Evolutionary conservation across 2,113 vertebrate genomes (phyloP), one percentile per base, ranked within the genome.

Genomic region (Harpagus bidentatus): DNA sequence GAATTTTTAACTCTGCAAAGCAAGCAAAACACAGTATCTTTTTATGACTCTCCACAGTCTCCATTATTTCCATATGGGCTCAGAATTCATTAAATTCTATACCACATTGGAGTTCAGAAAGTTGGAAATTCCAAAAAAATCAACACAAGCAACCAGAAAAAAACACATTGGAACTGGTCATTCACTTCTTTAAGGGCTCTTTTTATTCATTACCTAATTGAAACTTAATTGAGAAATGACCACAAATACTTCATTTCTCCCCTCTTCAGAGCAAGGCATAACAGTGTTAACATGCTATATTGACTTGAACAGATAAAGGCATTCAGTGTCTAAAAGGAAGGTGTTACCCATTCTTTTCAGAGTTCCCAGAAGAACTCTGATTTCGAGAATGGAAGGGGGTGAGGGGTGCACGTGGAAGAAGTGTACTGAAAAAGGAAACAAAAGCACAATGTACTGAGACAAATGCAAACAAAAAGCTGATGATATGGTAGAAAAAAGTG

Each of bases 1-100:
- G 99, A 98, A 96, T 97, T 99, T 97, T 99, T 99, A 93, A 99
- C 99, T 98, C 99, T 99, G 98, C 59, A 98, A 98, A 58, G 83
- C 53, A 95, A 92, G 82, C 28, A 97, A 89, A 96, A 94, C 7
- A 82, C 17, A 9, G 22, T 88, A 85, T 61, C 7, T 52, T 72
- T 94, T 92, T 80, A 62, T 71, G 6, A 23, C 5, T 36, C 32
- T 36, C 71, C 58, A 47, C 31, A 43, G 22, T 29, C 52, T 55
- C 31, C 5, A 50, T 58, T 91, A 85, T 65, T 71, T 16, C 8
- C 16, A 82, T 77, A 34, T 3, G 9, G 16, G 45, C 52, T 72
- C 42, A 76, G 28, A 88, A 50, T 42, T 87, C 28, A 62, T 50
- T 88, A 40, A 40, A 15, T 74, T 80, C 40, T 86, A 70, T 1